phyloP scores from a whole-genome alignment of 2,888 invertebrate species.

The Microdon myrmicae region DNA sequence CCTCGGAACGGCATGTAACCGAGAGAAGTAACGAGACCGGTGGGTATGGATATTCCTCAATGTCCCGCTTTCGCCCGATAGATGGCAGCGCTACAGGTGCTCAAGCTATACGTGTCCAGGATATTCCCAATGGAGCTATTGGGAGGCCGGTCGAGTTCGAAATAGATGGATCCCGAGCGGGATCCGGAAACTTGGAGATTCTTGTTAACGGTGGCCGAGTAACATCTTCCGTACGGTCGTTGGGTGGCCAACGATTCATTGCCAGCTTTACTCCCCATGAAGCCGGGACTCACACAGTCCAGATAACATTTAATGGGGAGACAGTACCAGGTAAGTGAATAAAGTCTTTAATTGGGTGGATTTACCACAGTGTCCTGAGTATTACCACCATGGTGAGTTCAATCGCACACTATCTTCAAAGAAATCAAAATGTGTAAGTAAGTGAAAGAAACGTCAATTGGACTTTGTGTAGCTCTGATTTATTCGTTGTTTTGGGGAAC shows the following conservation, averaged over 20 bases:
- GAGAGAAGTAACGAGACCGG: slow-evolving; percentile 54
- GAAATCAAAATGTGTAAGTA: too few species aligned
- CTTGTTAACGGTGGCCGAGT: slow-evolving; percentile 95
- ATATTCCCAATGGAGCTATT: slow-evolving; percentile 85
- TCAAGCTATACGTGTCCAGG: slow-evolving; percentile 84
- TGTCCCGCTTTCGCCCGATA: slow-evolving; percentile 66
- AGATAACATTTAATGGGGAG: slow-evolving; percentile 94
- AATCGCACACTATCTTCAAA: too few species aligned
- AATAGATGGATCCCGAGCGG: slow-evolving; percentile 96
- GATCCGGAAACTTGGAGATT: slow-evolving; percentile 95
- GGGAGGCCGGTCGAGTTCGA: slow-evolving; percentile 96
- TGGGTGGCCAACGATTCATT: slow-evolving; percentile 88
- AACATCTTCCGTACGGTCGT: slow-evolving; percentile 90
- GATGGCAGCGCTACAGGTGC: slow-evolving; percentile 79
- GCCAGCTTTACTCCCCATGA: slow-evolving; percentile 95
- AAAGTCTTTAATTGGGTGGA: too few species aligned
- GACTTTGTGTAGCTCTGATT: too few species aligned
- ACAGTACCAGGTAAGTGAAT: slow-evolving; percentile 83
- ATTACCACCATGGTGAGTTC: too few species aligned
- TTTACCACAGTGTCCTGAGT: too few species aligned
- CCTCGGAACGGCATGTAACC: slow-evolving; percentile 65
- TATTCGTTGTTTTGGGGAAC: too few species aligned
- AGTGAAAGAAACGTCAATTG: too few species aligned
- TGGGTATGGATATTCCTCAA: slow-evolving; percentile 60
- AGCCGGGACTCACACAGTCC: slow-evolving; percentile 84